Evolutionary conservation across 2,888 invertebrate genomes (phyloP).

Genomic region (Hypercompe scribonia): DNA sequence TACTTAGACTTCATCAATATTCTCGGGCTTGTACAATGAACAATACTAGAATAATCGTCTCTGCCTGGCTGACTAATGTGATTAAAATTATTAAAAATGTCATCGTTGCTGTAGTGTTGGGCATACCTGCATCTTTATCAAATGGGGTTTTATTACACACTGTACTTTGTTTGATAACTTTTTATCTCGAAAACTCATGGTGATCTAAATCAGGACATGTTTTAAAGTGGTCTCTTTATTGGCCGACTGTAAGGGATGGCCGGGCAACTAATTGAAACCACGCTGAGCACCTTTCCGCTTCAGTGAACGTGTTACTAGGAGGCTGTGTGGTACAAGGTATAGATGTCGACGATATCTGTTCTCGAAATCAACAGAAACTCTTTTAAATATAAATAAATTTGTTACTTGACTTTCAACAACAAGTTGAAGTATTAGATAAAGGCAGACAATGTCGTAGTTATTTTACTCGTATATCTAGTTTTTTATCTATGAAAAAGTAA

Average conservation of each 20-base stretch:
- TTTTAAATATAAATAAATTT: background rate
- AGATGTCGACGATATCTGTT: background rate
- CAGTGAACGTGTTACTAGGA: conserved; percentile 53
- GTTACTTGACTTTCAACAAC: background rate
- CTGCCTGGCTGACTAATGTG: too few relatives aligned
- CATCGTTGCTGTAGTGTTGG: too few relatives aligned
- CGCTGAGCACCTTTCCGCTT: conserved; percentile 67
- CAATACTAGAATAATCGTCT: too few relatives aligned
- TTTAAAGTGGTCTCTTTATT: conserved; percentile 51
- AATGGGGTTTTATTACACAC: too few relatives aligned
- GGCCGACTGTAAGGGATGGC: conserved; percentile 53
- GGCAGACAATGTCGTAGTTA: too few relatives aligned
- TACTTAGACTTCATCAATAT: too few relatives aligned
- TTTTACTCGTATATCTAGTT: too few relatives aligned
- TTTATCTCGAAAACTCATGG: background rate
- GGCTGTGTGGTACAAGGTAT: conserved; percentile 37
- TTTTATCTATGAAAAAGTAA: too few relatives aligned
- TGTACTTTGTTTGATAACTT: conserved; percentile 2
- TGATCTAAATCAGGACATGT: conserved; percentile 42
- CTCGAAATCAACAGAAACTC: background rate
- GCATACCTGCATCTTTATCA: too few relatives aligned
- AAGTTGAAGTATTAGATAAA: background rate
- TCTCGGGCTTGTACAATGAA: too few relatives aligned
- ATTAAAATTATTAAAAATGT: too few relatives aligned
- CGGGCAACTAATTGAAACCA: conserved; percentile 70